These are phyloP conservation scores for Caradrina clavipalpis DNA, from an alignment of 2,888 invertebrate genomes.

Conservation along the genomic window DNA sequence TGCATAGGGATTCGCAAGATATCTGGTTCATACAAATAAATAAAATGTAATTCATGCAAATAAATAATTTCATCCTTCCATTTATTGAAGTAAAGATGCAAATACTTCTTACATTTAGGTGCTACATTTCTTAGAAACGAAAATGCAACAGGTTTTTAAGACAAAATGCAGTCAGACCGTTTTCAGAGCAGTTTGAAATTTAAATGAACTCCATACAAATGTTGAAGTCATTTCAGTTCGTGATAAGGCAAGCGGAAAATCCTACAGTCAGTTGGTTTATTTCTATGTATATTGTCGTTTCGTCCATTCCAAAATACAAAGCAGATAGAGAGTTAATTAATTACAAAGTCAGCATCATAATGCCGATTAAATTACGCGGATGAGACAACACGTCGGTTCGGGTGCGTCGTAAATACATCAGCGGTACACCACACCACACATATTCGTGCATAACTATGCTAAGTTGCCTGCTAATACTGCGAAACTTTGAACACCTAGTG, in stretches of 20 bases:
- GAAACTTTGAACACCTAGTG: conserved; percentile 44
- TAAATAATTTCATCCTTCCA: too few relatives aligned
- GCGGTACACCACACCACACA: conserved; percentile 72
- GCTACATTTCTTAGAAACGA: conserved; percentile 32
- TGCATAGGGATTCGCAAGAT: too few relatives aligned
- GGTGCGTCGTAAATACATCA: conserved; percentile 83
- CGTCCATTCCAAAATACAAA: conserved; percentile 51
- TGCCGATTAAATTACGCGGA: conserved; percentile 83
- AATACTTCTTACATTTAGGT: conserved; percentile 11
- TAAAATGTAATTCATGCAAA: too few relatives aligned
- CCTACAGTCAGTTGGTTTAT: background rate
- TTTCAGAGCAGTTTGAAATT: conserved; percentile 41
- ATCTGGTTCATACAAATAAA: too few relatives aligned
- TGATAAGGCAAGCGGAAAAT: conserved; percentile 18
- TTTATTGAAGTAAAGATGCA: background rate
- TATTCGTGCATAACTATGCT: conserved; percentile 48
- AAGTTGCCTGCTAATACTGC: conserved; percentile 45
- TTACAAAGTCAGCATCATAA: conserved; percentile 77
- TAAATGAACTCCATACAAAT: conserved; percentile 36
- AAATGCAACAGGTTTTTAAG: conserved; percentile 46
- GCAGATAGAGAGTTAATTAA: conserved; percentile 75
- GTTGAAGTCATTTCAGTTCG: conserved; percentile 22
- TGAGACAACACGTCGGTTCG: conserved; percentile 75
- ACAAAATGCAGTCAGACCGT: conserved; percentile 28
- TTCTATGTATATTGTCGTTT: conserved; percentile 16